A percentile compares a stretch with the other conserved stretches of the same genome.
These are phyloP conservation scores for Poecile atricapillus DNA, from an alignment of 2,113 vertebrate genomes.

Conservation along the genomic window DNA sequence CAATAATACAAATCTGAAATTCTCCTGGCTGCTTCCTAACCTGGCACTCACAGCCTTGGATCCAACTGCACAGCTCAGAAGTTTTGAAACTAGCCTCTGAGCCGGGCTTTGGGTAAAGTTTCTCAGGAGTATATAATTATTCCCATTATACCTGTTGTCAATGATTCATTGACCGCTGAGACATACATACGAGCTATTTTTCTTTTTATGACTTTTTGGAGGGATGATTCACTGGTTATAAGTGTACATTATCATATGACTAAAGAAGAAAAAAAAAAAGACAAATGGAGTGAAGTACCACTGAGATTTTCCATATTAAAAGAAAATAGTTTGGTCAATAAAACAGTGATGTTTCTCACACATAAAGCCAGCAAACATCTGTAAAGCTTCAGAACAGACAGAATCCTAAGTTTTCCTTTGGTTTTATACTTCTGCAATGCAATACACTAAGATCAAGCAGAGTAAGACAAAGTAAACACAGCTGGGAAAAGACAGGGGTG, in stretches of 20 bases:
- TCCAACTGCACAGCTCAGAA: not conserved
- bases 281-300: slow-evolving; percentile 43
- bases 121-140: slow-evolving; percentile 67
- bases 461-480: not conserved
- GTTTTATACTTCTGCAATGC: not conserved
- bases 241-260: slow-evolving; percentile 68
- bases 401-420: not conserved
- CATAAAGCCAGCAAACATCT: not conserved
- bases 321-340: slow-evolving; percentile 2
- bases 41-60: not conserved
- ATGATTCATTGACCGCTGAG: slow-evolving; percentile 69
- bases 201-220: slow-evolving; percentile 65
- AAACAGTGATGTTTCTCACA: slow-evolving; percentile 18
- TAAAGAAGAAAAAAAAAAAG: slow-evolving; percentile 25
- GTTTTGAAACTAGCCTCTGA: slow-evolving; percentile 50
- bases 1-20: not conserved
- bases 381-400: slow-evolving; percentile 15
- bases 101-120: slow-evolving; percentile 51
- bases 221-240: slow-evolving; percentile 68
- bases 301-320: slow-evolving; percentile 57
- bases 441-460: not conserved
- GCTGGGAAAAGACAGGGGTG: not conserved
- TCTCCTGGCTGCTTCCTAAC: slow-evolving; percentile 28
- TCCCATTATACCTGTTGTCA: slow-evolving; percentile 71
- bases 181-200: slow-evolving; percentile 64